Conservation (phyloP, 1,140 invertebrate genomes). For the Bradysia coprophila region DNA sequence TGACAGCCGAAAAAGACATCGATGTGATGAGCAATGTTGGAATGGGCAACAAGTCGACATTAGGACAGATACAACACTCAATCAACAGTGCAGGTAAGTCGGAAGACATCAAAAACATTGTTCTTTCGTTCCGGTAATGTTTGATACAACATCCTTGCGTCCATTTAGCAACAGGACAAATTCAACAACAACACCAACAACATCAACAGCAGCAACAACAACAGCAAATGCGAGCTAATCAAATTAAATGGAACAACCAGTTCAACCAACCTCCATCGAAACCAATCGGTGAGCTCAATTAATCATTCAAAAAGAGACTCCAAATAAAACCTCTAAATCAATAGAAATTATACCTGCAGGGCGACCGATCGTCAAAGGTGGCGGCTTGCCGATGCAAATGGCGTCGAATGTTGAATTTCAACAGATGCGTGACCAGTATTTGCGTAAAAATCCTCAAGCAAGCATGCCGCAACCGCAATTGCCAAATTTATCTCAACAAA, state of each 20-base stretch:
- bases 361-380: conserved; percentile 19
- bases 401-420: conserved; percentile 12
- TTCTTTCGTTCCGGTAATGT: too few relatives aligned
- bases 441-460: conserved; percentile 6
- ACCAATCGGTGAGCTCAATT: not conserved
- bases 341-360: too few relatives aligned
- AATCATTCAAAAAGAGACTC: too few relatives aligned
- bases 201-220: conserved; percentile 20
- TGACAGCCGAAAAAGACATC: conserved; percentile 71
- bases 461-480: conserved; percentile 9
- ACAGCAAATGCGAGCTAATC: conserved; percentile 15
- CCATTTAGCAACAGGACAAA: too few relatives aligned
- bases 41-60: too few relatives aligned
- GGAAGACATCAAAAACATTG: too few relatives aligned
- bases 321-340: too few relatives aligned
- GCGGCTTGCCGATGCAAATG: conserved; percentile 3
- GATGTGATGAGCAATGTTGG: conserved; percentile 23
- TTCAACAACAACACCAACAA: conserved; percentile 25
- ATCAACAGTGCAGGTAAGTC: too few relatives aligned
- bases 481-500: not conserved
- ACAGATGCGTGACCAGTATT: conserved; percentile 10
- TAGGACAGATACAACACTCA: too few relatives aligned
- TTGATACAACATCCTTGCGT: too few relatives aligned
- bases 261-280: not conserved
- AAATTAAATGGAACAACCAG: not conserved